A percentile compares a stretch with the other conserved stretches of the same genome.
Conservation (phyloP, 1,140 invertebrate species). For the Drosophila parabipectinata region DNA sequence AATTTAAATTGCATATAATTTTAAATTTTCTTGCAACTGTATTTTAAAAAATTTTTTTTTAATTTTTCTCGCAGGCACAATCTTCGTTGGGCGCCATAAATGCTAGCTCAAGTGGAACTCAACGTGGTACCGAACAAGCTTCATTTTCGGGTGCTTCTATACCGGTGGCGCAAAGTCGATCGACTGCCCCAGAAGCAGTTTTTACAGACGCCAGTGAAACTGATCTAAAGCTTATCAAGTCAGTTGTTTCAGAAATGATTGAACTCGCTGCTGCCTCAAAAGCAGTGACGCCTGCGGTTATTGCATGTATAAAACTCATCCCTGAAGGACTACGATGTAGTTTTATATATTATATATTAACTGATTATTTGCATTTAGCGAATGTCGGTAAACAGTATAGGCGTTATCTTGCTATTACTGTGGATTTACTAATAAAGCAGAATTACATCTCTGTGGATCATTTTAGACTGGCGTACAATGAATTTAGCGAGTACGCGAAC, state of each 20-base stretch:
- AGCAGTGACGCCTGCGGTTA: constrained; percentile 25
- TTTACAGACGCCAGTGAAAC: constrained; percentile 50
- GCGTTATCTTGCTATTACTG: constrained; percentile 79
- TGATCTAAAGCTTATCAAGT: constrained; percentile 64
- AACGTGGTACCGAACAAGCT: constrained; percentile 39
- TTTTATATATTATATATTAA: constrained; percentile 73
- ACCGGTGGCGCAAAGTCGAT: constrained; percentile 16
- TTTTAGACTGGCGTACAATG: constrained; percentile 84
- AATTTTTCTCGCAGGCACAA: constrained; percentile 14
- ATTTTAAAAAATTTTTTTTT: background rate
- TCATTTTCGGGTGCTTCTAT: background rate
- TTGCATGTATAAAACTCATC: constrained; percentile 61
- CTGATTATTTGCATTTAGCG: constrained; percentile 83
- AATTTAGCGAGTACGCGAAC: constrained; percentile 86
- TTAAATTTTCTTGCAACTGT: background rate
- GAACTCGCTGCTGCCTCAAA: constrained; percentile 51
- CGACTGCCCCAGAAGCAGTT: constrained; percentile 50
- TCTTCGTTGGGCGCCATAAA: constrained; percentile 20
- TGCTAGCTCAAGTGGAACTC: constrained; percentile 41
- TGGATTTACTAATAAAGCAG: constrained; percentile 79
- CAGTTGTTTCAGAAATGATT: constrained; percentile 73
- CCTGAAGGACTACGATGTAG: constrained; percentile 60
- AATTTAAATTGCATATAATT: too few species aligned
- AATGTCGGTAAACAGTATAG: constrained; percentile 79
- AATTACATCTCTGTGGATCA: constrained; percentile 80